Evolutionary conservation across 2,113 vertebrate species (phyloP).

Genomic region (Gallinago jamesoni): DNA sequence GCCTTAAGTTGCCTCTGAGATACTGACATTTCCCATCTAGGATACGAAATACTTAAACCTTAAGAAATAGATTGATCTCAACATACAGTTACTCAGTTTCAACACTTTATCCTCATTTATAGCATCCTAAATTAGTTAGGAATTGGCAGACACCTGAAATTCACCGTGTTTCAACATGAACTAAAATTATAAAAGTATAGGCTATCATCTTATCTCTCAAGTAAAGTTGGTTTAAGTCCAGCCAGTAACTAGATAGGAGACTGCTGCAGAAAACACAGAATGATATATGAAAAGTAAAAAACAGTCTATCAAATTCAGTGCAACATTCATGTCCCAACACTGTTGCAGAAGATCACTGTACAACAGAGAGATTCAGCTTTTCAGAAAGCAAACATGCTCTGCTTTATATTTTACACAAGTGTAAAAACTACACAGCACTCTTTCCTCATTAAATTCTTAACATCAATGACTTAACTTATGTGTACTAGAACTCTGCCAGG

Average conservation of each 20-base stretch:
- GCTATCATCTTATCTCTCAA: not conserved
- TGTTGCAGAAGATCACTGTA: not conserved
- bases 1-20: not conserved
- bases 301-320: not conserved
- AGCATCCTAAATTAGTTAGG: not conserved
- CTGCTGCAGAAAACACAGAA: not conserved
- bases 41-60: not conserved
- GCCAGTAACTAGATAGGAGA: not conserved
- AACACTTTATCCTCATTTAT: not conserved
- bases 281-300: not conserved
- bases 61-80: not conserved
- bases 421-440: not conserved
- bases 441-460: conserved; percentile 7
- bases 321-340: not conserved
- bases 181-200: not conserved
- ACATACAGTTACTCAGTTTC: not conserved
- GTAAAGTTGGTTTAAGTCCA: not conserved
- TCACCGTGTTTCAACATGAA: not conserved
- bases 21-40: not conserved
- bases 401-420: not conserved
- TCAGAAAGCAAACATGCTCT: not conserved
- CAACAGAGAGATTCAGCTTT: not conserved
- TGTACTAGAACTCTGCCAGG: not conserved
- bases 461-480: not conserved
- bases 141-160: not conserved